Evolutionary conservation across 2,113 vertebrate species (phyloP), one percentile per base, ranked within the genome.

Genomic region (human): DNA sequence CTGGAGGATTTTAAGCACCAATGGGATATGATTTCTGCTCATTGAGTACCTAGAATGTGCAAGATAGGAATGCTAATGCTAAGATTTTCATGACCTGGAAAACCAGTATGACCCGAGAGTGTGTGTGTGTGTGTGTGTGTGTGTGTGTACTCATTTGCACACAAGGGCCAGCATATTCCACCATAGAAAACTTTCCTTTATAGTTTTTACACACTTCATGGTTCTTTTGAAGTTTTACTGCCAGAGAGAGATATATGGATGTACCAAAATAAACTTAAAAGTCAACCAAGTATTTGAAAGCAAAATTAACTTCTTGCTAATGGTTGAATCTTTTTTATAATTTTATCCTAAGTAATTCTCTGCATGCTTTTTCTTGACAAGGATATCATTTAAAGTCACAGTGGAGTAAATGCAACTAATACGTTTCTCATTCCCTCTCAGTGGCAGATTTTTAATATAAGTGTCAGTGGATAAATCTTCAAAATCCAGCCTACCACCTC

Each of bases 341-440:
- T 98, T 96, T 94, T 76, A 75, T 89, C 79, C 90, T 38, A 45
- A 95, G 89, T 76, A 35, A 89, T 91, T 94, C 85, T 89, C 43
- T 48, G 23, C 85, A 40, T 8, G 48, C 27, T 79, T 94, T 94
- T 88, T 50, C 48, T 91, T 83, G 96, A 96, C 91, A 86, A 22
- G 78, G 75, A 35, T 32, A 82, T 96, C 96, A 95, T 80, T 97
- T 94, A 94, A 96, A 96, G 79, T 97, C 95, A 97, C 61, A 88
- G 76, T 11, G 30, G 93, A 93, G 82, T 83, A 83, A 97, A 85
- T 80, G 59, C 66, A 80, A 50, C 93, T 86, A 91, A 92, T 96
- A 75, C 12, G 66, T 68, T 86, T 59, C 72, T 94, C 64, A 27
- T 79, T 88, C 76, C 81, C 14, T 95, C 52, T 82, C 40, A 3